Evolutionary conservation across 1,140 invertebrate species (phyloP).

Genomic region (Vanessa atalanta): DNA sequence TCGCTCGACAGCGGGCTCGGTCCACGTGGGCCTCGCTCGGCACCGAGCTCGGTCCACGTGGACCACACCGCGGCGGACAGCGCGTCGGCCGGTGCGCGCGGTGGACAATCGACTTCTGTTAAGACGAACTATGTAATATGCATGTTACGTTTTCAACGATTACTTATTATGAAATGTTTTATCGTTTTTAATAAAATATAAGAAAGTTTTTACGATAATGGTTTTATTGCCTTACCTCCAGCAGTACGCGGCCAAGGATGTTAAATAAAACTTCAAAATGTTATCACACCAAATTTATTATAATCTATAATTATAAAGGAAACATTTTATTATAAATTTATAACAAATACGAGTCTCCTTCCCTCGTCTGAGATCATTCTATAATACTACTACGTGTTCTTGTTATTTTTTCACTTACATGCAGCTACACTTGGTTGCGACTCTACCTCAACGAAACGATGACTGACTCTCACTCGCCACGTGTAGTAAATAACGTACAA

Average conservation of each 20-base stretch:
- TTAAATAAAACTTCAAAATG: constrained; percentile 10
- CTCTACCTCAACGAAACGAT: too few species aligned
- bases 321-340: constrained; percentile 6
- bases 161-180: constrained; percentile 69
- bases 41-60: neutral
- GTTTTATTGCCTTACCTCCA: constrained; percentile 9
- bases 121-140: constrained; percentile 45
- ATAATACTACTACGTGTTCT: neutral
- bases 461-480: too few species aligned
- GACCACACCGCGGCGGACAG: neutral
- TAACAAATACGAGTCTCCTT: neutral
- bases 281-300: constrained; percentile 13
- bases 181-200: constrained; percentile 73
- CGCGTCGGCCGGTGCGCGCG: constrained; percentile 20
- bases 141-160: constrained; percentile 69
- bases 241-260: neutral
- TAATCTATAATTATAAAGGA: constrained; percentile 7
- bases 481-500: neutral
- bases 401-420: neutral
- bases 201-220: constrained; percentile 48
- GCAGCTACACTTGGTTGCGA: too few species aligned
- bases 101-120: constrained; percentile 34
- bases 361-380: neutral
- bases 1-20: neutral
- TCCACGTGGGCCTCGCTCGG: neutral